Conservation (phyloP, 2,888 invertebrate species). For the Lycocerus yunnanus region DNA sequence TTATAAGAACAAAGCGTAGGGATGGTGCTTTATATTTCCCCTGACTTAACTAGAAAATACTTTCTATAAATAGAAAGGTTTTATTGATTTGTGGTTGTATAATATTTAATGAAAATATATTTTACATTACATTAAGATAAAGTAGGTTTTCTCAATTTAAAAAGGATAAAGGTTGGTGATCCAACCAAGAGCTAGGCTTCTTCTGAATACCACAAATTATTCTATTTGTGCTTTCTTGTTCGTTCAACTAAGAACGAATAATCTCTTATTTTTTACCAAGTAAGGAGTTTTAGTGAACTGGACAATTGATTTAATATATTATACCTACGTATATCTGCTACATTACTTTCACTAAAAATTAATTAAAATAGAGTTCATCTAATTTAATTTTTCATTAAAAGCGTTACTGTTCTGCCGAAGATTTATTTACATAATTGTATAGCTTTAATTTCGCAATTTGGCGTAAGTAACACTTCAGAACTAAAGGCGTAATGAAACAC, state of each 20-base stretch:
- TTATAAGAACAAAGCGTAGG: background rate
- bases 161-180: constrained; percentile 2
- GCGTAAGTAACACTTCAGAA: background rate
- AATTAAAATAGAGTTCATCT: background rate
- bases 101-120: constrained; percentile 1
- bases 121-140: constrained; percentile 1
- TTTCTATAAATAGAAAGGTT: background rate
- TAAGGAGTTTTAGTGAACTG: background rate
- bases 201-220: constrained; percentile 1
- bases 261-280: background rate
- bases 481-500: background rate
- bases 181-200: background rate
- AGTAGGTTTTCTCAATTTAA: constrained; percentile 4
- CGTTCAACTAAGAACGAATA: background rate
- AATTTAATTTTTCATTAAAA: background rate
- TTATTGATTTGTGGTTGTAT: background rate
- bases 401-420: background rate
- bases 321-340: background rate
- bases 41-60: background rate
- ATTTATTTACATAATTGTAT: background rate
- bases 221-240: constrained; percentile 3
- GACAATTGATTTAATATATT: background rate
- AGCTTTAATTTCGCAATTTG: background rate
- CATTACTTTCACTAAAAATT: background rate
- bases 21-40: background rate